phyloP scores from a whole-genome alignment of 2,797 vertebrate species.

The Limnodromus scolopaceus region DNA sequence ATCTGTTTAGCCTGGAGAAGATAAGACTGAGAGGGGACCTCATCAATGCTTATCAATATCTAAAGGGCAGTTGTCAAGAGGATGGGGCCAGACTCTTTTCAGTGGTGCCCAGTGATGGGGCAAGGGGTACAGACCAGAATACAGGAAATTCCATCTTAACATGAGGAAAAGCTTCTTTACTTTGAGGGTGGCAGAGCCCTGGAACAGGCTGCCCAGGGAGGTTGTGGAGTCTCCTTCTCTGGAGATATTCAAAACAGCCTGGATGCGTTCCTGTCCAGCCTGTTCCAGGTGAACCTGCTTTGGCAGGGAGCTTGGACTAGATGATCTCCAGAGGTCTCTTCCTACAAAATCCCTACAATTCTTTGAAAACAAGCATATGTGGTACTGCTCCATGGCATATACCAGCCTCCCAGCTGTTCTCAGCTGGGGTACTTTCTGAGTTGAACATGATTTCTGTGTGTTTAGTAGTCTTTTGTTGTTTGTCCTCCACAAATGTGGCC shows the following conservation, averaged over 20 bases:
- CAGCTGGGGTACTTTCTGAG: not conserved
- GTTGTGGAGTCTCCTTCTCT: not conserved
- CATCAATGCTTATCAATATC: not conserved
- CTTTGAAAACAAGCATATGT: not conserved
- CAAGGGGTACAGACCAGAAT: not conserved
- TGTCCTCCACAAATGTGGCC: not conserved
- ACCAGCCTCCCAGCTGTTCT: not conserved
- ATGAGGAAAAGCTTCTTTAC: not conserved
- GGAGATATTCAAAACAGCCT: not conserved
- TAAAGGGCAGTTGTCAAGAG: not conserved
- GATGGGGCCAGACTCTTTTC: not conserved
- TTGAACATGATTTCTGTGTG: not conserved
- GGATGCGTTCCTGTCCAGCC: not conserved
- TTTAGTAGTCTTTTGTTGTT: not conserved
- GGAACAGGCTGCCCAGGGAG: not conserved
- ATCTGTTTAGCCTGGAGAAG: not conserved
- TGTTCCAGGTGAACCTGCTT: not conserved
- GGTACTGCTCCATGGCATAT: not conserved
- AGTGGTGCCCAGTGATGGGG: not conserved
- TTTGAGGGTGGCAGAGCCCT: not conserved
- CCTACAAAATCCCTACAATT: not conserved
- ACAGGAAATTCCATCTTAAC: not conserved
- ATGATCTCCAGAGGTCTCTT: not conserved
- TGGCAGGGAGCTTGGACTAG: not conserved
- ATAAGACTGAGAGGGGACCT: not conserved